phyloP scores from a whole-genome alignment of 2,888 invertebrate species.

The Ceratothoa steindachneri region DNA sequence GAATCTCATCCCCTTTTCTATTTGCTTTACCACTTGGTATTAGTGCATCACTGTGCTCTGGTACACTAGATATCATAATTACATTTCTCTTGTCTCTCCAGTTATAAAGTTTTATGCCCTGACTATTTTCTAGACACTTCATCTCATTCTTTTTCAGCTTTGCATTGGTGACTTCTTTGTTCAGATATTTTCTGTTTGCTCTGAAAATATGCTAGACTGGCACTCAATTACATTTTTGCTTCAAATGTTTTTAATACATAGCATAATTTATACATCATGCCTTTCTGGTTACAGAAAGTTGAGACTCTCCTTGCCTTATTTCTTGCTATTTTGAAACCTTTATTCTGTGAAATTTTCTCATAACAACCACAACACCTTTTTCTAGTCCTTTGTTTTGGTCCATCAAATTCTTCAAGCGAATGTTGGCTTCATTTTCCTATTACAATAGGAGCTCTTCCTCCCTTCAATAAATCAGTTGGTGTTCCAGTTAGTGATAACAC shows the following conservation, averaged over 20 bases:
- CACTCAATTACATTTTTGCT: too few relatives aligned
- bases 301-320: slow-evolving; percentile 26
- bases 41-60: slow-evolving; percentile 6
- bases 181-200: slow-evolving; percentile 12
- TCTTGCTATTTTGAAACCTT: slow-evolving; percentile 16
- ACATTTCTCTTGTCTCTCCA: slow-evolving; percentile 20
- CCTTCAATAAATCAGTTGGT: not conserved
- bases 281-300: slow-evolving; percentile 18
- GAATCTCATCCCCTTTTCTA: slow-evolving; percentile 15
- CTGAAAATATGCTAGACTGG: too few relatives aligned
- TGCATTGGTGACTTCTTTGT: slow-evolving; percentile 19
- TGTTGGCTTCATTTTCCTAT: not conserved
- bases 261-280: too few relatives aligned
- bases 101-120: slow-evolving; percentile 15
- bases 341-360: slow-evolving; percentile 17
- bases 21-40: slow-evolving; percentile 16
- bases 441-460: not conserved
- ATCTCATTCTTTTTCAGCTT: slow-evolving; percentile 22
- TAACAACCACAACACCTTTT: slow-evolving; percentile 19
- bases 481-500: not conserved
- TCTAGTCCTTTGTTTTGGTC: not conserved
- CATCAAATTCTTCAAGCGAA: not conserved
- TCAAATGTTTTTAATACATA: too few relatives aligned
- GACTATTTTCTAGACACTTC: slow-evolving; percentile 7
- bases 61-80: slow-evolving; percentile 21